Evolutionary conservation across 2,888 invertebrate species (phyloP).

Genomic region (Eristalis tenax): DNA sequence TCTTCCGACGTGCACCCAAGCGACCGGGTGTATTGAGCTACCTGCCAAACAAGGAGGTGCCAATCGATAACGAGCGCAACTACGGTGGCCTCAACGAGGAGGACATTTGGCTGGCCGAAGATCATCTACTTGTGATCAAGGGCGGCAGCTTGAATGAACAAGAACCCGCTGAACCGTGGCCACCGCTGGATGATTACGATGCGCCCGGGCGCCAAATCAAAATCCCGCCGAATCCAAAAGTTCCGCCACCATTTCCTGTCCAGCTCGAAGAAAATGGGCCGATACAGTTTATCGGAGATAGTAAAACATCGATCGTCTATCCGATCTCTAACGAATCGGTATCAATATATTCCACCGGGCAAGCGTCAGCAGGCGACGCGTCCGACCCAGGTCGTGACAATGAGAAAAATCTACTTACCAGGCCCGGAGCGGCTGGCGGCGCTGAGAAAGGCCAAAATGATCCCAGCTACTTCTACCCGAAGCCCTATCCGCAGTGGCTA

Average conservation of each 20-base stretch:
- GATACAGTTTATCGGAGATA: slow-evolving; percentile 91
- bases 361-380: slow-evolving; percentile 76
- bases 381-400: slow-evolving; percentile 76
- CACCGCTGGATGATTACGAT: slow-evolving; percentile 91
- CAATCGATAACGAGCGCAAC: slow-evolving; percentile 89
- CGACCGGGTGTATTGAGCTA: slow-evolving; percentile 92
- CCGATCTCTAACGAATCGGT: slow-evolving; percentile 86
- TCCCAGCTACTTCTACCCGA: slow-evolving; percentile 83
- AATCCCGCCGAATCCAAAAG: slow-evolving; percentile 90
- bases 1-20: slow-evolving; percentile 87
- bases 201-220: slow-evolving; percentile 92
- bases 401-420: slow-evolving; percentile 83
- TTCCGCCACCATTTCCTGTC: slow-evolving; percentile 96
- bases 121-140: slow-evolving; percentile 90
- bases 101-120: slow-evolving; percentile 95
- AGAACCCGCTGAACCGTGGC: slow-evolving; percentile 85
- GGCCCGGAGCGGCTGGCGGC: slow-evolving; percentile 82
- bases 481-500: slow-evolving; percentile 85
- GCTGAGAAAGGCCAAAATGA: slow-evolving; percentile 72
- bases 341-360: slow-evolving; percentile 84
- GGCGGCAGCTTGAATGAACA: slow-evolving; percentile 86
- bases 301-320: slow-evolving; percentile 83
- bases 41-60: slow-evolving; percentile 89
- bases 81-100: slow-evolving; percentile 91
- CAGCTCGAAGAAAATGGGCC: slow-evolving; percentile 93